These are phyloP conservation scores for Trissonchulus sp. DNA, from an alignment of 2,888 invertebrate species.

Conservation along the genomic window DNA sequence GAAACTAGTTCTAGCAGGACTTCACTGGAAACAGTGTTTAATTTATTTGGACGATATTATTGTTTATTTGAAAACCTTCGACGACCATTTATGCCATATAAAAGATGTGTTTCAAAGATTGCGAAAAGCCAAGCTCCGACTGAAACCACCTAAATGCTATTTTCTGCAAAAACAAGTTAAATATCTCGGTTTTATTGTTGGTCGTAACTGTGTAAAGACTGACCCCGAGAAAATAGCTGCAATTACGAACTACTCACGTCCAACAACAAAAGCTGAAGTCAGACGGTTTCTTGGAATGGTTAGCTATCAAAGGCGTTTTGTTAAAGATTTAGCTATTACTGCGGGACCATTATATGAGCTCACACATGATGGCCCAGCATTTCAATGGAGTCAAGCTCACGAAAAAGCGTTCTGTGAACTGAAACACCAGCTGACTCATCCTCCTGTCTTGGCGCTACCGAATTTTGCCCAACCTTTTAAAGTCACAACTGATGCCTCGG, in stretches of 20 bases:
- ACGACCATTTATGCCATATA: constrained; percentile 32
- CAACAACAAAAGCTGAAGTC: constrained; percentile 34
- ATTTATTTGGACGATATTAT: constrained; percentile 36
- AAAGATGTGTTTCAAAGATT: constrained; percentile 34
- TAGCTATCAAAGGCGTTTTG: constrained; percentile 34
- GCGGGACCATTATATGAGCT: constrained; percentile 37
- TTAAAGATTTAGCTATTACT: constrained; percentile 35
- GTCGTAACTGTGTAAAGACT: constrained; percentile 29
- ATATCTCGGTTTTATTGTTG: constrained; percentile 36
- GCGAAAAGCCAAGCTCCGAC: constrained; percentile 29
- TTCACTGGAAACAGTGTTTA: constrained; percentile 1
- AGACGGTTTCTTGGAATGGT: constrained; percentile 38
- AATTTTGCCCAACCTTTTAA: constrained; percentile 35
- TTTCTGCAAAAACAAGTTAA: constrained; percentile 23
- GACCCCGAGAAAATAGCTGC: constrained; percentile 30
- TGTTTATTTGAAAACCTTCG: too few relatives aligned
- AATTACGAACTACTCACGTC: constrained; percentile 34
- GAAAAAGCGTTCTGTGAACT: constrained; percentile 33
- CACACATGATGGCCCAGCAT: constrained; percentile 36
- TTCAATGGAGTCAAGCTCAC: constrained; percentile 34
- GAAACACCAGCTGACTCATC: constrained; percentile 28
- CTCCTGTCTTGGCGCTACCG: constrained; percentile 38
- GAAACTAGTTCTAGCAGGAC: not conserved
- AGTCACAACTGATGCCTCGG: constrained; percentile 41
- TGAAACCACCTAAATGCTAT: constrained; percentile 37